Evolutionary conservation across 2,113 vertebrate genomes (phyloP).

Genomic region (Petrocephalus zakoni): DNA sequence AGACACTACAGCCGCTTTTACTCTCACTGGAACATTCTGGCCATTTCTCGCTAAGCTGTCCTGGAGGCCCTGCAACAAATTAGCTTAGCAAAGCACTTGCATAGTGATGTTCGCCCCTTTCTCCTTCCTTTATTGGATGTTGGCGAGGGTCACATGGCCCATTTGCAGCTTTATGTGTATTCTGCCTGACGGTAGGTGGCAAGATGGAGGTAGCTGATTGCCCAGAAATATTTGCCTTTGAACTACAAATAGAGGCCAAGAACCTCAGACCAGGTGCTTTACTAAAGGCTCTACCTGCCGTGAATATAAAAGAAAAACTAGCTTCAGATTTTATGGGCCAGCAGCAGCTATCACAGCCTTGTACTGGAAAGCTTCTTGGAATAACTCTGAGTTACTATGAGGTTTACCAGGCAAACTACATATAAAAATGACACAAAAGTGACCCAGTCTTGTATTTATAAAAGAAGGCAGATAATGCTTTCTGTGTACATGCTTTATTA

Average conservation of each 20-base stretch:
- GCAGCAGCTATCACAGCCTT: background rate
- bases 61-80: background rate
- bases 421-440: background rate
- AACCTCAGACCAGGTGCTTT: background rate
- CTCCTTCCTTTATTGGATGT: background rate
- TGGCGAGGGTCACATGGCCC: background rate
- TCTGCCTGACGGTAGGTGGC: background rate
- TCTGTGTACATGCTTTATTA: background rate
- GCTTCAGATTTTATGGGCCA: background rate
- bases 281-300: background rate
- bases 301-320: background rate
- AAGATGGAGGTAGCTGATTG: background rate
- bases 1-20: background rate
- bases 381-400: background rate
- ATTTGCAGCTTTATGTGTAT: background rate
- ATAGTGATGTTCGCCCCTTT: background rate
- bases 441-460: background rate
- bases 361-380: background rate
- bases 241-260: background rate
- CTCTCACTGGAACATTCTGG: background rate
- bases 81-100: background rate
- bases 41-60: background rate
- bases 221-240: background rate
- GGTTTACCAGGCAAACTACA: background rate
- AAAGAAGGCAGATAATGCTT: background rate